phyloP scores from a whole-genome alignment of 2,797 vertebrate species.

The Streptopelia turtur region DNA sequence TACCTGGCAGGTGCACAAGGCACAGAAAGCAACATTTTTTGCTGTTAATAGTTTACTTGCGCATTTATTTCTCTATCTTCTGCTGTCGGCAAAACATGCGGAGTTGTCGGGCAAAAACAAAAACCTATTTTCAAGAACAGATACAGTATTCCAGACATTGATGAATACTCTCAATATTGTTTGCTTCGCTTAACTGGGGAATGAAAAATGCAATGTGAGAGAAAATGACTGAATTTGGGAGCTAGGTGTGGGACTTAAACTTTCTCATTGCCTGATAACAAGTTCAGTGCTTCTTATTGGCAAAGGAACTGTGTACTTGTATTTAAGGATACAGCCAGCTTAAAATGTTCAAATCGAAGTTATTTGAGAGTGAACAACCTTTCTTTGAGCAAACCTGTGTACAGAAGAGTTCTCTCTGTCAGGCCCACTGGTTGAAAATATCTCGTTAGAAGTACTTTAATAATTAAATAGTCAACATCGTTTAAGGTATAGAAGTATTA shows the following conservation, averaged over 20 bases:
- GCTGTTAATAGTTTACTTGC: neutral
- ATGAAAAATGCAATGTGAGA: neutral
- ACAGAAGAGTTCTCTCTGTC: neutral
- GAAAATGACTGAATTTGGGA: conserved; percentile 19
- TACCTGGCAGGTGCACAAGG: neutral
- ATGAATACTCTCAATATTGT: neutral
- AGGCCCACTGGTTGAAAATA: neutral
- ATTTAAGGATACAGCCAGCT: neutral
- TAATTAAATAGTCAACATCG: conserved; percentile 13
- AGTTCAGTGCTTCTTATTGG: neutral
- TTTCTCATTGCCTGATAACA: neutral
- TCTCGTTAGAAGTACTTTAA: neutral
- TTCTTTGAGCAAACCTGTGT: neutral
- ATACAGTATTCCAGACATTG: neutral
- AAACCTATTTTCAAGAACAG: neutral
- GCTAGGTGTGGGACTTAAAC: neutral
- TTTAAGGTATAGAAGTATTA: neutral
- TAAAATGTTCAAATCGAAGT: neutral
- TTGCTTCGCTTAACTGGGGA: conserved; percentile 6
- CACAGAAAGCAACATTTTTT: neutral
- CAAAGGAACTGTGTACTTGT: neutral
- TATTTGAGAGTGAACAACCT: neutral
- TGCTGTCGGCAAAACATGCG: neutral
- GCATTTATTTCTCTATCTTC: neutral
- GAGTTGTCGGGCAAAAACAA: neutral